Conservation (phyloP, 92 coral and sea anemone genomes). For the Zoanthus sansibaricus region DNA sequence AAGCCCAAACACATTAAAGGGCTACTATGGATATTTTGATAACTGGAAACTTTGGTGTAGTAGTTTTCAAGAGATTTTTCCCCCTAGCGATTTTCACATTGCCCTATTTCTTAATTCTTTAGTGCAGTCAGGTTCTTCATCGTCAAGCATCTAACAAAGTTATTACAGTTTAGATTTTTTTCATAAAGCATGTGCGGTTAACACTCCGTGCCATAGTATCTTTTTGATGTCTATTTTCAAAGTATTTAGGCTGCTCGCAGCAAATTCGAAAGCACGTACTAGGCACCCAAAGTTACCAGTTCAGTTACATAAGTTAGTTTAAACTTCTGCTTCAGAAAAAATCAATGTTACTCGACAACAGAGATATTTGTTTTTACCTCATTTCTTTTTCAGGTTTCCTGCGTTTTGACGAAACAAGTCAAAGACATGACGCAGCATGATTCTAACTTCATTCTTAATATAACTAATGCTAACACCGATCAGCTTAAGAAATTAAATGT, state of each 20-base stretch:
- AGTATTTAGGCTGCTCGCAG: slow-evolving; percentile 21
- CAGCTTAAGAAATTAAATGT: slow-evolving; percentile 1
- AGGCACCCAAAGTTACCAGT: slow-evolving; percentile 26
- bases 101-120: background rate
- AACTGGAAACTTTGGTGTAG: slow-evolving; percentile 12
- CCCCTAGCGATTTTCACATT: too few species aligned
- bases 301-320: slow-evolving; percentile 25
- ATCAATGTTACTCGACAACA: background rate
- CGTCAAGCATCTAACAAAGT: slow-evolving; percentile 24
- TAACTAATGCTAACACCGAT: background rate
- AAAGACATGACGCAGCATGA: slow-evolving; percentile 20
- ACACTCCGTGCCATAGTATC: slow-evolving; percentile 19
- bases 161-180: background rate
- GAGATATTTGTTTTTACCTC: slow-evolving; percentile 6
- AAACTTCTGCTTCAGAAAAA: slow-evolving; percentile 18
- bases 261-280: slow-evolving; percentile 21
- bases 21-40: slow-evolving; percentile 37
- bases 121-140: slow-evolving; percentile 36
- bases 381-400: slow-evolving; percentile 3
- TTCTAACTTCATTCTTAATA: background rate
- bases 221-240: slow-evolving; percentile 22
- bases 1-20: slow-evolving; percentile 8
- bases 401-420: slow-evolving; percentile 23
- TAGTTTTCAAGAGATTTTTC: background rate
- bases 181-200: slow-evolving; percentile 24